Base-by-base conservation (phyloP, 2,888 invertebrate genomes). In the Gasteruption jaculator region DNA sequence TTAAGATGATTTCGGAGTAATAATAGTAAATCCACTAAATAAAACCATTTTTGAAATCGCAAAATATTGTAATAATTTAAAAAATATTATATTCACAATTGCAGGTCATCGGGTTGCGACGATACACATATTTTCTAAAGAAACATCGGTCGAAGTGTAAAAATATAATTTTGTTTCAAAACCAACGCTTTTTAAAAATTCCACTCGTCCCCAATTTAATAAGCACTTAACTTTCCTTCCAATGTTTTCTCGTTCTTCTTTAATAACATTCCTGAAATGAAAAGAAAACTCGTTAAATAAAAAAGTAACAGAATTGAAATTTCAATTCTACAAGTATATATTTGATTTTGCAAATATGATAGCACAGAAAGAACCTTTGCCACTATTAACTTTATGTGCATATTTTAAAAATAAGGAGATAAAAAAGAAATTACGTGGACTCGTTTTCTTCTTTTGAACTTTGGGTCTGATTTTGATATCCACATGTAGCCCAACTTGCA, bases 401-500 rank as follows among this genome's bases (percentile, higher is more conserved):
- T n/a, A n/a, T n/a, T n/a, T n/a, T n/a, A n/a, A n/a, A n/a, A n/a
- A n/a, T n/a, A n/a, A n/a, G n/a, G n/a, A n/a, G n/a, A n/a, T n/a
- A n/a, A n/a, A n/a, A n/a, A n/a, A n/a, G n/a, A n/a, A n/a, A n/a
- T n/a, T n/a, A n/a, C n/a, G n/a, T n/a, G n/a, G n/a, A n/a, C n/a
- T n/a, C n/a, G n/a, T n/a, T n/a, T n/a, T n/a, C n/a, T n/a, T n/a
- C n/a, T n/a, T n/a, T n/a, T n/a, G n/a, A n/a, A n/a, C n/a, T n/a
- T n/a, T n/a, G n/a, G n/a, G n/a, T n/a, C n/a, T n/a, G n/a, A n/a
- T n/a, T n/a, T n/a, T n/a, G n/a, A n/a, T n/a, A 73, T 5, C 90
- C 88, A 71, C 91, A 91, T 2, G 90, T 89, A 0, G 90, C 91
- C 93, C 93, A 93, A 61, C 91, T 88, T 5, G 86, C 87, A 59